These are phyloP conservation scores for Penaeus indicus DNA, from an alignment of 1,140 invertebrate genomes.

Conservation along the genomic window DNA sequence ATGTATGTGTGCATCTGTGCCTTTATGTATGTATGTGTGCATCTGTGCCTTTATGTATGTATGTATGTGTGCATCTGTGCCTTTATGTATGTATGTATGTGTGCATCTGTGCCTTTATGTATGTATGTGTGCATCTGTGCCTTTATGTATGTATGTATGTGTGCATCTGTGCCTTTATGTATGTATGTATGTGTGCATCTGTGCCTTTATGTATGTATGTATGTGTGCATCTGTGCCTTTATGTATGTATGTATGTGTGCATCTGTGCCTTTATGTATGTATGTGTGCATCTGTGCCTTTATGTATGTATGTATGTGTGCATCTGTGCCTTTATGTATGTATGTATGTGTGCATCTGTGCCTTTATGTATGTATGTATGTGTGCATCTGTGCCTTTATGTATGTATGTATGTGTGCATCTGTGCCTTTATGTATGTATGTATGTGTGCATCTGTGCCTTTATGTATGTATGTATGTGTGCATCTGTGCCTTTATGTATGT, in stretches of 20 bases:
- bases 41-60: not conserved
- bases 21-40: not conserved
- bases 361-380: not conserved
- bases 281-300: not conserved
- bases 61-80: constrained; percentile 8
- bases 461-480: not conserved
- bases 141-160: constrained; percentile 5
- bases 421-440: not conserved
- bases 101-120: too few relatives aligned
- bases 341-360: not conserved
- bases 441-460: too few relatives aligned
- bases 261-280: too few relatives aligned
- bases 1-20: not conserved
- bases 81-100: not conserved
- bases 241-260: not conserved
- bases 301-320: constrained; percentile 1
- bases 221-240: constrained; percentile 1
- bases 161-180: too few relatives aligned
- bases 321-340: not conserved
- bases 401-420: not conserved
- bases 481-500: not conserved
- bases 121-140: not conserved
- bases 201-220: not conserved
- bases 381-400: not conserved
- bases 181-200: not conserved